A percentile compares a stretch with the other conserved stretches of the same genome.
Conservation (phyloP, 2,797 vertebrate species). For the Podarcis siculus region DNA sequence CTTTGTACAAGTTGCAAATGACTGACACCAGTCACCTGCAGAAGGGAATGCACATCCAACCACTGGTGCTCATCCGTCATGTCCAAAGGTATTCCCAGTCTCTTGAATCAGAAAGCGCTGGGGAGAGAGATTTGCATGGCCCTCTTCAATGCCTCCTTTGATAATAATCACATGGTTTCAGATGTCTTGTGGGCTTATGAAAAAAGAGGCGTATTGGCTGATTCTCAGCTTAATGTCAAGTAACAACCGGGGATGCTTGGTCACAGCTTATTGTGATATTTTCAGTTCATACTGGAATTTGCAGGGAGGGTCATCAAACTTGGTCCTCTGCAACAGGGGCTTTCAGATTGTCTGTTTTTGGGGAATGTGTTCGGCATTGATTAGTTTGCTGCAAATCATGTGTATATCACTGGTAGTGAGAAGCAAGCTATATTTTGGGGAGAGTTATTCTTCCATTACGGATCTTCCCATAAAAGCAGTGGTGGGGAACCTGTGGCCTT, state of each 20-base stretch:
- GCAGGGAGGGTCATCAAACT: background rate
- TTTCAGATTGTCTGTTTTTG: background rate
- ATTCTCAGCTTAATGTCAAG: background rate
- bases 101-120: background rate
- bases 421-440: background rate
- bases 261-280: background rate
- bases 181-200: background rate
- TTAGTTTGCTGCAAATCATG: background rate
- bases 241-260: no score
- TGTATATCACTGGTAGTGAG: background rate
- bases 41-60: background rate
- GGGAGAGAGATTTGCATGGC: background rate
- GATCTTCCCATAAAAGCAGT: background rate
- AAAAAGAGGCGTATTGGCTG: background rate
- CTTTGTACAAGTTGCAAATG: background rate
- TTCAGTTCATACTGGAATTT: background rate
- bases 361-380: background rate
- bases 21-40: background rate
- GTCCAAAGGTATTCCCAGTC: background rate
- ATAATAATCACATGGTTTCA: background rate
- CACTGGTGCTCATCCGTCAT: background rate
- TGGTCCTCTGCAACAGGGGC: background rate
- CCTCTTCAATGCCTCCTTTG: background rate
- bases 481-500: background rate
- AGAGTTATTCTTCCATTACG: background rate